Base-by-base conservation (phyloP, 2,113 vertebrate genomes). In the Deroptyus accipitrinus region DNA sequence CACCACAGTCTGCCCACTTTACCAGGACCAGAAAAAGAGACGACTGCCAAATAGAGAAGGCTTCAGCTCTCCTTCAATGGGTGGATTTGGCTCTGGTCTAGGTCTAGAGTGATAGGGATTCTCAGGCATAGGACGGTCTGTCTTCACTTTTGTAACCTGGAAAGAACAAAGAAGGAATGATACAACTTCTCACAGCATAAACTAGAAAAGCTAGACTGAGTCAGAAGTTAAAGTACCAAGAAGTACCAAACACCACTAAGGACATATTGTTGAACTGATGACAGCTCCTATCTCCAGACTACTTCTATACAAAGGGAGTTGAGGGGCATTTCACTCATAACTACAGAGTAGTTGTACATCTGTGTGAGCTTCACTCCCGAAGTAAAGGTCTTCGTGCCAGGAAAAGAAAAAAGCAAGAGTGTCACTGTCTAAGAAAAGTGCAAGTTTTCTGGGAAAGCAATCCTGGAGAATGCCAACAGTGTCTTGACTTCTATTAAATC, bases 61-160 rank as follows among this genome's bases (percentile, higher is more conserved):
- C 94, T 99, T 98, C 92, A 99, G 97, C 16, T 99, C 98, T 42
- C 97, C 98, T 86, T 99, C 98, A 4, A 77, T 91, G 76, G 88
- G 92, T 1, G 98, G 96, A 91, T 98, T 99, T 92, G 99, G 98
- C 89, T 99, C 98, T 9, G 99, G 99, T 74, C 98, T 98, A 46
- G 98, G 68, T 84, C 98, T 98, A 76, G 99, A 99, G 87, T 99
- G 98, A 97, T 99, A 99, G 12, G 97, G 96, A 94, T 99, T 99
- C 97, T 99, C 99, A 10, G 99, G 99, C 37, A 98, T 16, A 70
- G 99, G 98, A 51, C 99, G 98, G 6, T 98, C 86, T 61, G 99
- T 99, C 70, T 98, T 95, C 98, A 99, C 99, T 98, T 99, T 99
- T 8, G 99, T 99, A 95, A 99, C 98, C 99, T 99, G 95, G 22